Conservation (phyloP, 2,888 invertebrate genomes). For the Gymnocheta viridis region DNA sequence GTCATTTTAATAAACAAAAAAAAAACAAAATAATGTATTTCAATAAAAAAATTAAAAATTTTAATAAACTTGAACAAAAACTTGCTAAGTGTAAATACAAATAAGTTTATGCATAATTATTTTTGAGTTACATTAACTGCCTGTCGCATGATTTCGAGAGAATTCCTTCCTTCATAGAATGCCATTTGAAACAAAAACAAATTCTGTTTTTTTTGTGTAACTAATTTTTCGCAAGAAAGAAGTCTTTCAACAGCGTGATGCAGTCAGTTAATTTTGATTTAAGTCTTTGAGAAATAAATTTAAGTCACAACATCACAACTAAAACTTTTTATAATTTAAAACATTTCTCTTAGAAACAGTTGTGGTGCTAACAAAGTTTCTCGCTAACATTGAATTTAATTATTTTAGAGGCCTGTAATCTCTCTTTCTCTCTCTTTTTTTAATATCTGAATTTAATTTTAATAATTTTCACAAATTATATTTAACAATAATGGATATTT, state of each 20-base stretch:
- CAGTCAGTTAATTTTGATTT: background rate
- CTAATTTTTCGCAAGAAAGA: too few relatives aligned
- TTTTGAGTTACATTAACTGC: background rate
- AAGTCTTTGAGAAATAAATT: background rate
- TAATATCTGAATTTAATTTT: conserved; percentile 24
- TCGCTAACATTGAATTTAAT: background rate
- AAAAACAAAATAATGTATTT: background rate
- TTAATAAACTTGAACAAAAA: conserved; percentile 24
- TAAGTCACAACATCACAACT: background rate
- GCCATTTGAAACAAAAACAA: too few relatives aligned
- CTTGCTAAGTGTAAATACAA: conserved; percentile 48
- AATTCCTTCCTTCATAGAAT: too few relatives aligned
- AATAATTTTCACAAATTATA: conserved; percentile 25
- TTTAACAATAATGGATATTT: conserved; percentile 18
- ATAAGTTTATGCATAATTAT: background rate
- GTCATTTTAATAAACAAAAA: conserved; percentile 20
- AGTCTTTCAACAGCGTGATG: too few relatives aligned
- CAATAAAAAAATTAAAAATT: conserved; percentile 13
- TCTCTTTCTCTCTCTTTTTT: background rate
- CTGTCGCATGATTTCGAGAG: too few relatives aligned
- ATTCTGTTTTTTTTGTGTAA: too few relatives aligned
- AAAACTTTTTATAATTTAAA: background rate
- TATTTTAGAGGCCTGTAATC: too few relatives aligned
- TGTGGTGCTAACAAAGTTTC: background rate
- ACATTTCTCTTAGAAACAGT: too few relatives aligned